Base-by-base conservation (phyloP, 2,113 vertebrate genomes). In the Xiphias gladius region DNA sequence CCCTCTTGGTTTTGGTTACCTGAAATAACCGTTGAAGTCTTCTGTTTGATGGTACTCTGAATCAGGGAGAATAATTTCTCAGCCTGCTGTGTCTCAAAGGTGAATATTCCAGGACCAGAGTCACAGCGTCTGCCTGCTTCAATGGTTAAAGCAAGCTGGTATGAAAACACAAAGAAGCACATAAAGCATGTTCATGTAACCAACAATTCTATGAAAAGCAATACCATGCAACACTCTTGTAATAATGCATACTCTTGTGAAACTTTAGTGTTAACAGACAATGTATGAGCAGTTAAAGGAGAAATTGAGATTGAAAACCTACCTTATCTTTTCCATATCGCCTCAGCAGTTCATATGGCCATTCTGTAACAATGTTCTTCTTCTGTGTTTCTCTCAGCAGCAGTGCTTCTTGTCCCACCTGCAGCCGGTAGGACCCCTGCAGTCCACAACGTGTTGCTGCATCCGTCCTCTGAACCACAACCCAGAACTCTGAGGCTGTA, bases 261-360 rank as follows among this genome's bases (percentile, higher is more conserved):
- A 12, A 69, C 16, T 6, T 52, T 2, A 2, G 26, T 64, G 37
- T 57, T 46, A n/a, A 28, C 12, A 1, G 7, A 65, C 14, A 48
- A 4, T 0, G 0, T 12, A 11, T 13, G 9, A 61, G 12, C 39
- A 22, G n/a, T 19, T 24, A 19, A 57, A 39, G 13, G 16, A 35
- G 32, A 35, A 35, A 6, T 6, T 35, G 30, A 48, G 13, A 17
- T 17, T 73, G n/a, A 32, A 16, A 72, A 26, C 28, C 32, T 46
- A 98, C 98, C 97, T 97, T 97, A 84, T 99, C 97, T 5, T 95
- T 92, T 39, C 98, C 98, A 0, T 98, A 99, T 90, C 98, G 95
- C 1, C 98, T 94, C 39, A 99, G 95, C 64, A 97, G 94, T 68
- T 96, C 95, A 59, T 98, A 99, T 0, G 97, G 96, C 98, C 98